Evolutionary conservation across 2,797 vertebrate genomes (phyloP).

Genomic region (Parauchenoglanis punctatus): DNA sequence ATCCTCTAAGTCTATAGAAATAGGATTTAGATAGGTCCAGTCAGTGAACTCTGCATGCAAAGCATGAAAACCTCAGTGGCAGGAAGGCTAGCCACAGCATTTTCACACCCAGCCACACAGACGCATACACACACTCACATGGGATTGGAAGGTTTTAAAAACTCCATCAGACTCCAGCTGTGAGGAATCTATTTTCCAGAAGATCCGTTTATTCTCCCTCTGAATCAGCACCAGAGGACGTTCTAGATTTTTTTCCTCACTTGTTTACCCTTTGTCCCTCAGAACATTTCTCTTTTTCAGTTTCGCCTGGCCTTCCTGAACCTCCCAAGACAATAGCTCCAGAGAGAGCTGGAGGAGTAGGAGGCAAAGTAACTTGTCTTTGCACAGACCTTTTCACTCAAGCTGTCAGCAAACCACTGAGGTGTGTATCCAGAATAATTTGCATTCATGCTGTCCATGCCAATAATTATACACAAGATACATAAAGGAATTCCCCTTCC

Average conservation of each 20-base stretch:
- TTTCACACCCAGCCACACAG: conserved; percentile 26
- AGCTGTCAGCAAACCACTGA: conserved; percentile 37
- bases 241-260: conserved; percentile 44
- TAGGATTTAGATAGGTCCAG: conserved; percentile 26
- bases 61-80: conserved; percentile 3
- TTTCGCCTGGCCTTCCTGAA: conserved; percentile 34
- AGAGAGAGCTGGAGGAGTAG: neutral
- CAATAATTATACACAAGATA: conserved; percentile 54
- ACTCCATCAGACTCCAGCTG: conserved; percentile 75
- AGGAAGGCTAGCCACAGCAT: neutral
- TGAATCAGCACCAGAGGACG: conserved; percentile 68
- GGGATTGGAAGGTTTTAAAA: conserved; percentile 66
- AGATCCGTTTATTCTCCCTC: conserved; percentile 64
- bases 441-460: conserved; percentile 52
- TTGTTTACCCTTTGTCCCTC: conserved; percentile 67
- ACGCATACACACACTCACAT: conserved; percentile 59
- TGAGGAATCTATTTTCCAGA: conserved; percentile 69
- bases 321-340: conserved; percentile 34
- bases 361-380: conserved; percentile 28
- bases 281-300: conserved; percentile 19
- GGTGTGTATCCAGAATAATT: conserved; percentile 53
- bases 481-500: conserved; percentile 58
- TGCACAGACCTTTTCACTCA: conserved; percentile 15
- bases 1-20: conserved; percentile 27
- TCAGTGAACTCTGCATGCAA: conserved; percentile 3